Evolutionary conservation across 35 echinoderm and acorn worm genomes (phyloP).

Genomic region (Apostichopus japonicus): DNA sequence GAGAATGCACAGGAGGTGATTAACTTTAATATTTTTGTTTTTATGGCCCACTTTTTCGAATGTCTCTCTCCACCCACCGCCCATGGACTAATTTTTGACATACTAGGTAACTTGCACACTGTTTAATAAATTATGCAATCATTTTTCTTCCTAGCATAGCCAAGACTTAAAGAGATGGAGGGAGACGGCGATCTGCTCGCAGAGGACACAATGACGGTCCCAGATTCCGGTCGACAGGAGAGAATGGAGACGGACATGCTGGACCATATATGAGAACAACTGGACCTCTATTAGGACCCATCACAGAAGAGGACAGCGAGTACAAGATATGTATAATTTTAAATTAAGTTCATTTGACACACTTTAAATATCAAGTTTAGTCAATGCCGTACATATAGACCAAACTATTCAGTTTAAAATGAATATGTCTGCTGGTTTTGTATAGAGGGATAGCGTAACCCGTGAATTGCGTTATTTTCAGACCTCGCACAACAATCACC

Average conservation of each 20-base stretch:
- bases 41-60: too few relatives aligned
- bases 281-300: neutral
- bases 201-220: neutral
- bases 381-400: neutral
- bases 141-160: neutral
- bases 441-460: neutral
- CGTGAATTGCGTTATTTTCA: conserved; percentile 11
- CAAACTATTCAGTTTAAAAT: conserved; percentile 11
- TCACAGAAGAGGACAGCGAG: neutral
- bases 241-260: neutral
- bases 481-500: neutral
- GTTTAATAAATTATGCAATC: neutral
- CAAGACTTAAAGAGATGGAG: neutral
- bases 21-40: too few relatives aligned
- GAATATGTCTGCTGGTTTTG: conserved; percentile 6
- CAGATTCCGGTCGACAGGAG: neutral
- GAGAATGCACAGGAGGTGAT: too few relatives aligned
- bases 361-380: neutral
- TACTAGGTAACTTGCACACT: neutral
- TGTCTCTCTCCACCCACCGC: too few relatives aligned
- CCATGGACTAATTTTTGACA: too few relatives aligned
- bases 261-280: neutral
- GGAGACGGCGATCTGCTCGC: neutral
- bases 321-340: conserved; percentile 41
- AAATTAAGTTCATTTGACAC: conserved; percentile 1